phyloP scores from a whole-genome alignment of 2,888 invertebrate species.

The Papilio gigon region DNA sequence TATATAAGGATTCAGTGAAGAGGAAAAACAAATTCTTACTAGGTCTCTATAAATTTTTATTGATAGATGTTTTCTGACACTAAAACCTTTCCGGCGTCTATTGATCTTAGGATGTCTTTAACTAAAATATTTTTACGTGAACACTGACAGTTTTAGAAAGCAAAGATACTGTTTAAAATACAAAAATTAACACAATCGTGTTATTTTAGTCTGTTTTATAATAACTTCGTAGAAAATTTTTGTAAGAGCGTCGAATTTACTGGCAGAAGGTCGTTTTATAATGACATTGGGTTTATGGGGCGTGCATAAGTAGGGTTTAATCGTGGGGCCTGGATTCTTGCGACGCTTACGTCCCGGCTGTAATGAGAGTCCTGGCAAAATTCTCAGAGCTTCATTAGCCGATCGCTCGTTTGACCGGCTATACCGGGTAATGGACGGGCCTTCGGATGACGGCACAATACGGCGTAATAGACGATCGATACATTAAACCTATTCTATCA shows the following conservation, averaged over 20 bases:
- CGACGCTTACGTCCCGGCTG: constrained; percentile 44
- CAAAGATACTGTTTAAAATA: no score
- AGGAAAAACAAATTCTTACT: constrained; percentile 49
- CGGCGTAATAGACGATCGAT: constrained; percentile 66
- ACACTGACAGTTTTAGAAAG: no score
- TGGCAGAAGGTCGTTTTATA: constrained; percentile 39
- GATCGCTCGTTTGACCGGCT: constrained; percentile 56
- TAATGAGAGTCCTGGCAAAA: constrained; percentile 63
- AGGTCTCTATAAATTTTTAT: constrained; percentile 51
- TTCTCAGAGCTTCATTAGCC: constrained; percentile 64
- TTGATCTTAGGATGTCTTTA: constrained; percentile 43
- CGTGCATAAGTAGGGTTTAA: constrained; percentile 43
- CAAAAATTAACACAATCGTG: background rate
- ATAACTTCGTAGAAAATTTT: constrained; percentile 14
- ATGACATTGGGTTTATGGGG: constrained; percentile 41
- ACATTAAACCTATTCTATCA: constrained; percentile 57
- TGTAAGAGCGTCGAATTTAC: constrained; percentile 14
- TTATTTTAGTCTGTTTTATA: background rate
- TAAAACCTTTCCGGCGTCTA: constrained; percentile 49
- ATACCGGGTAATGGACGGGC: constrained; percentile 47
- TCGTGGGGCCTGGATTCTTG: constrained; percentile 45
- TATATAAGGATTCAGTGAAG: constrained; percentile 40
- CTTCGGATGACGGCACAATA: constrained; percentile 54
- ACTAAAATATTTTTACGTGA: background rate
- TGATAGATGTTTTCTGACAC: constrained; percentile 51